Evolutionary conservation across 2,888 invertebrate species (phyloP), one percentile per base, ranked within the genome.

Genomic region (Eueremaeus valkanovi): DNA sequence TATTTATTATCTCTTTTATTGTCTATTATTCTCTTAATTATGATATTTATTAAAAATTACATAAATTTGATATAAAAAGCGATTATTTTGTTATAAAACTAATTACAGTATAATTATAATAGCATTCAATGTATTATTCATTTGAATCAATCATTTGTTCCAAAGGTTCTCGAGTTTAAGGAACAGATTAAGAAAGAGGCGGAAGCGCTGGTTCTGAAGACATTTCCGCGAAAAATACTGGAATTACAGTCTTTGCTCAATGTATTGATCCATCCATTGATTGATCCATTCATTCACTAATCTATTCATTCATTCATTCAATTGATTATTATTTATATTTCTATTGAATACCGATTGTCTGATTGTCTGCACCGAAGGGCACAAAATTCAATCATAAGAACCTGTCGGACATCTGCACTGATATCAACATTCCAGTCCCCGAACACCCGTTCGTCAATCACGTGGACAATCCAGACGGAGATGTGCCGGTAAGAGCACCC

Each of bases 211-310:
- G 90, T 96, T 77, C 87, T 93, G 77, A 91, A 90, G 84, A 92
- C 91, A 70, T 95, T 96, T 84, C 96, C 97, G 13, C 91, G 92
- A 82, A 95, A 95, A 84, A 95, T 96, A 80, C 90, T 95, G 9
- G 90, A 91, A 83, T 86, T 96, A 77, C 95, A 95, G 85, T 90
- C 90, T 80, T 85, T 95, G 77, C 85, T 96, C 81, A 91, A 92
- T 80, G 84, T 83, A 33, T 3, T 33, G 18, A 27, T 13, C 31
- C 8, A 16, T 55, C 6, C 3, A 3, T 16, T 55, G 24, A 24
- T 24, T 13, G 6, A 1, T 55, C 13, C 11, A 45, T 45, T 73
- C 9, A 24, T 1, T 8, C 18, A n/a, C n/a, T 72, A 42, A 36
- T 24, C 0, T 27, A 49, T 13, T n/a, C 16, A 76, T 63, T 61